phyloP scores from a whole-genome alignment of 2,113 vertebrate species.

The Phrynocephalus versicolor region DNA sequence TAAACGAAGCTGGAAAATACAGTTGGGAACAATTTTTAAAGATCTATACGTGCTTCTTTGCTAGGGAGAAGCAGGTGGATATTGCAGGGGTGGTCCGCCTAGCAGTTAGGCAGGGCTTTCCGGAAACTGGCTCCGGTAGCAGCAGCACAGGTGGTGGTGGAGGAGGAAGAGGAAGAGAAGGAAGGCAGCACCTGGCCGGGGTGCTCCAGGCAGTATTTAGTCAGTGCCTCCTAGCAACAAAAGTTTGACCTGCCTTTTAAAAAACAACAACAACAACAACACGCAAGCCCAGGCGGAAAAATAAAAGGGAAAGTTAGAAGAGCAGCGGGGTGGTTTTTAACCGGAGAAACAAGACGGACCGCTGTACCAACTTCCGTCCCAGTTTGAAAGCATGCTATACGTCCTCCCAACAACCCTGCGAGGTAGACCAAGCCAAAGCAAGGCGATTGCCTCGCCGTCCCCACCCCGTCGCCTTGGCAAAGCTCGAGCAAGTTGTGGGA shows the following conservation, averaged over 20 bases:
- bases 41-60: too few relatives aligned
- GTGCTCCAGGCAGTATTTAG: background rate
- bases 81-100: background rate
- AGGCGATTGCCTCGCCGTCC: too few relatives aligned
- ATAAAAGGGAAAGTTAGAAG: too few relatives aligned
- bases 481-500: too few relatives aligned
- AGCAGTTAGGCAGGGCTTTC: background rate
- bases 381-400: background rate
- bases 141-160: background rate
- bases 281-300: background rate
- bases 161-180: too few relatives aligned
- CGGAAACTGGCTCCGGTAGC: background rate
- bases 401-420: background rate
- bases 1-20: too few relatives aligned
- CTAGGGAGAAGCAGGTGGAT: background rate
- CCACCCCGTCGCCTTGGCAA: background rate
- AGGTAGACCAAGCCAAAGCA: background rate
- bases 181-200: too few relatives aligned
- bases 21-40: too few relatives aligned
- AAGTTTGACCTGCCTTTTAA: background rate
- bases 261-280: background rate
- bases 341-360: background rate
- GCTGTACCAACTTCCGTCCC: background rate
- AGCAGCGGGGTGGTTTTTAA: background rate
- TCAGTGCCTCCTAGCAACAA: background rate